Evolutionary conservation across 2,797 vertebrate genomes (phyloP).

Genomic region (Pristis pectinata): DNA sequence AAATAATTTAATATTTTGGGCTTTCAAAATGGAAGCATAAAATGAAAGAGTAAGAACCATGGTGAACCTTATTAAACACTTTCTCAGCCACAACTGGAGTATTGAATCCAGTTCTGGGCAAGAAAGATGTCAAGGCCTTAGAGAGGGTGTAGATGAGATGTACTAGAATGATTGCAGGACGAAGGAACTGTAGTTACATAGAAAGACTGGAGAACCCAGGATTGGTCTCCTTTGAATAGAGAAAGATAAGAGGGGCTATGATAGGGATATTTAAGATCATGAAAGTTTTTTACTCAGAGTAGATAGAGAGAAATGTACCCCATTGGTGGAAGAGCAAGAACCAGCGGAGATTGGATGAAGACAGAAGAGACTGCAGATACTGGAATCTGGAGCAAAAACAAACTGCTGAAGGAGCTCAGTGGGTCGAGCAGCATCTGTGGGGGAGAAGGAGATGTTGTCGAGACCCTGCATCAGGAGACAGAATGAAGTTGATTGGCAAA

Average conservation of each 20-base stretch:
- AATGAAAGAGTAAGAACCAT: too few relatives aligned
- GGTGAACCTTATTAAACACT: too few relatives aligned
- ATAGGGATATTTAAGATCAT: background rate
- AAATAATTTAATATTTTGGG: too few relatives aligned
- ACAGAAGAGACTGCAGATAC: too few relatives aligned
- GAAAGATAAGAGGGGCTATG: background rate
- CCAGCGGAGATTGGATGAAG: background rate
- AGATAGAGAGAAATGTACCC: background rate
- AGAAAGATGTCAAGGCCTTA: background rate
- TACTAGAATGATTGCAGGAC: background rate
- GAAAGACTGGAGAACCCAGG: background rate
- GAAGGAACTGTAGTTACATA: background rate
- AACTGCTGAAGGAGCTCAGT: too few relatives aligned
- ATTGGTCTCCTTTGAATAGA: background rate
- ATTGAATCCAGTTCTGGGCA: background rate
- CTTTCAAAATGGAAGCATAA: too few relatives aligned
- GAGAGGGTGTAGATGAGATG: background rate
- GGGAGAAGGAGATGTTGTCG: too few relatives aligned
- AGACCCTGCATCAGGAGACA: too few relatives aligned
- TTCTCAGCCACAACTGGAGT: background rate
- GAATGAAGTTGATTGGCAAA: too few relatives aligned
- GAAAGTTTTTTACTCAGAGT: background rate
- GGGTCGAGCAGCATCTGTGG: too few relatives aligned
- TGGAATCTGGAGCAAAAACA: too few relatives aligned
- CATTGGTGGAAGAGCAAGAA: background rate